Percentiles rank a stretch among this genome's conserved stretches.
These are phyloP conservation scores for Selene dorsalis DNA, from an alignment of 2,797 vertebrate species.

Conservation along the genomic window DNA sequence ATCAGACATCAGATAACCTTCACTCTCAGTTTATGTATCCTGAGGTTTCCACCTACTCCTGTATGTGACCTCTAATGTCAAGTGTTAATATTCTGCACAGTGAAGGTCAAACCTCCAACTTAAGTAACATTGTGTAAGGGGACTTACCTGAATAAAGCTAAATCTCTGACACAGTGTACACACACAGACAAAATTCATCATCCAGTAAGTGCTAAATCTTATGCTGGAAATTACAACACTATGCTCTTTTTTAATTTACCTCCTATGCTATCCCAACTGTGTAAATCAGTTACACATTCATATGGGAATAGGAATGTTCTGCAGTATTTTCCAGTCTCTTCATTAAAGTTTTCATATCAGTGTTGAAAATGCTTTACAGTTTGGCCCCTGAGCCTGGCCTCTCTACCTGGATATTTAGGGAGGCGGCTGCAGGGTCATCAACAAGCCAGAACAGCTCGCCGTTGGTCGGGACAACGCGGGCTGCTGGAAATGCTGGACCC, in stretches of 20 bases:
- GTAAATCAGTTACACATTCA: conserved; percentile 4
- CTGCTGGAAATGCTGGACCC: conserved; percentile 85
- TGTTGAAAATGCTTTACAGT: conserved; percentile 65
- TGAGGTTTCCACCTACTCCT: neutral
- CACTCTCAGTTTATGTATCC: neutral
- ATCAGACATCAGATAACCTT: neutral
- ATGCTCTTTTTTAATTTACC: neutral
- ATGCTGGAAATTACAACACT: neutral
- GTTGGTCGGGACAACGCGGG: conserved; percentile 84
- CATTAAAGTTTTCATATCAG: neutral
- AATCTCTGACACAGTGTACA: neutral
- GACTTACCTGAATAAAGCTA: neutral
- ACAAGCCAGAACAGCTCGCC: conserved; percentile 92
- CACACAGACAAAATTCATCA: neutral
- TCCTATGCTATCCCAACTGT: neutral
- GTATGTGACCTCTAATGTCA: neutral
- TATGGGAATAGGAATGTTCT: conserved; percentile 47
- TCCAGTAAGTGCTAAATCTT: conserved; percentile 4
- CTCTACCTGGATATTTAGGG: conserved; percentile 87
- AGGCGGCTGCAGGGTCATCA: conserved; percentile 89
- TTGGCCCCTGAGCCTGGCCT: conserved; percentile 79
- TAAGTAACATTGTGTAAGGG: neutral
- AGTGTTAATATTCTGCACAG: neutral
- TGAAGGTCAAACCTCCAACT: neutral
- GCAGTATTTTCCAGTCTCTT: conserved; percentile 3